phyloP scores from a whole-genome alignment of 2,113 vertebrate species.

The Apeltes quadracus region DNA sequence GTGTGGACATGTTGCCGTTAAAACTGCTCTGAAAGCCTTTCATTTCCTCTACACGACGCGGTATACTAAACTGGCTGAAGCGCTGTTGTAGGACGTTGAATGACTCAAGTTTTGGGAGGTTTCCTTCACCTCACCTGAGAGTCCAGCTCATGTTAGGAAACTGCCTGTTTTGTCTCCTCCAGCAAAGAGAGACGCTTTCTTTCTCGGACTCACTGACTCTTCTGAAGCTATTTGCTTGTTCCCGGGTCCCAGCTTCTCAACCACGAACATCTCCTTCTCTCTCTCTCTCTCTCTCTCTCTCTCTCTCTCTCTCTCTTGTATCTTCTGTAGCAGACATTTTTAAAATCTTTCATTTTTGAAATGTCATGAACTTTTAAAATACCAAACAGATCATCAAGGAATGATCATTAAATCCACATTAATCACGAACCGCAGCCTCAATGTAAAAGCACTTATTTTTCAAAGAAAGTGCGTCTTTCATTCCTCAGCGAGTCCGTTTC shows the following conservation, averaged over 20 bases:
- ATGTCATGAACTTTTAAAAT: background rate
- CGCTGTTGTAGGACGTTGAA: background rate
- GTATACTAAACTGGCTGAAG: constrained; percentile 28
- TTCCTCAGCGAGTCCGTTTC: constrained; percentile 36
- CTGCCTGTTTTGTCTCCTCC: background rate
- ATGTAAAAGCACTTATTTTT: background rate
- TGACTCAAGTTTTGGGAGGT: constrained; percentile 17
- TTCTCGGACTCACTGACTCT: background rate
- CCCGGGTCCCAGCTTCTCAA: background rate
- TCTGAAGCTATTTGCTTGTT: background rate
- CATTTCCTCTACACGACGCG: constrained; percentile 21
- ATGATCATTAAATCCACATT: background rate
- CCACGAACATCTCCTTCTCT: background rate
- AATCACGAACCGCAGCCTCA: background rate
- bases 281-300: background rate
- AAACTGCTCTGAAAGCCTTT: constrained; percentile 25
- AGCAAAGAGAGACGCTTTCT: background rate
- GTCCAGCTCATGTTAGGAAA: constrained; percentile 3
- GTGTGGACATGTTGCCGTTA: constrained; percentile 26
- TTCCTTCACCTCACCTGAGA: constrained; percentile 12
- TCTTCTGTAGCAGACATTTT: background rate
- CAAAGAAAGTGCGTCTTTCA: constrained; percentile 2
- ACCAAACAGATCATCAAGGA: background rate
- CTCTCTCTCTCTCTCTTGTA: background rate
- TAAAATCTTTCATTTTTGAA: background rate